phyloP scores from a whole-genome alignment of 2,113 vertebrate genomes.

The Ginglymostoma cirratum region DNA sequence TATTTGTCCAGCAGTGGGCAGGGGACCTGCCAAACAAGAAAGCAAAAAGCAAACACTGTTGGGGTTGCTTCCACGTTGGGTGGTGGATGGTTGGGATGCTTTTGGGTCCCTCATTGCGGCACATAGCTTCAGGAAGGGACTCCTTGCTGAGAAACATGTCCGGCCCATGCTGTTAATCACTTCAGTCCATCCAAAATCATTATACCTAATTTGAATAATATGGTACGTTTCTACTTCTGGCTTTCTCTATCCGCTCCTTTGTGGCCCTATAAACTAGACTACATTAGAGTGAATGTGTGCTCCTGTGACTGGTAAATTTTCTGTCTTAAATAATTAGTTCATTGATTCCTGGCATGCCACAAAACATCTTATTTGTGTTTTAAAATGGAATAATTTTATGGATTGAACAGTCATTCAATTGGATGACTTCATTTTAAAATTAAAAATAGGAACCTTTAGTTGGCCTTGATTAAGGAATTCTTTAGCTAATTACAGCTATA shows the following conservation, averaged over 20 bases:
- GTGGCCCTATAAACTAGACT: neutral
- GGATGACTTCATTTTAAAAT: slow-evolving; percentile 16
- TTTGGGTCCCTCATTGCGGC: too few relatives aligned
- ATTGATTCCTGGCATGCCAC: neutral
- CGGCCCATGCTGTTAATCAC: too few relatives aligned
- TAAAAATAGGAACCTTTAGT: neutral
- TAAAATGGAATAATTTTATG: slow-evolving; percentile 12
- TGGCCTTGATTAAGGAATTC: neutral
- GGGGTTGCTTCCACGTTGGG: too few relatives aligned
- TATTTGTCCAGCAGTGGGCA: too few relatives aligned
- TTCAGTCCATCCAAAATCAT: neutral
- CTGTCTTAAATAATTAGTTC: neutral
- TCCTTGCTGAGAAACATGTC: too few relatives aligned
- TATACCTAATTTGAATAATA: neutral
- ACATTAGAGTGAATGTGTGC: neutral
- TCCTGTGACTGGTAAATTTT: neutral
- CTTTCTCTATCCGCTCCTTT: neutral
- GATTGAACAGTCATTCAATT: neutral
- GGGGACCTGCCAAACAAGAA: too few relatives aligned
- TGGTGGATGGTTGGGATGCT: too few relatives aligned
- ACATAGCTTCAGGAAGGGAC: too few relatives aligned
- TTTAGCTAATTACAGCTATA: neutral
- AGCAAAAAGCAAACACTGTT: too few relatives aligned
- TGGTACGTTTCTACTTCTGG: neutral
- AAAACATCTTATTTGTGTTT: neutral